Evolutionary conservation across 1,140 invertebrate species (phyloP), one percentile per base, ranked within the genome.

Genomic region (Ceratosolen solmsi): DNA sequence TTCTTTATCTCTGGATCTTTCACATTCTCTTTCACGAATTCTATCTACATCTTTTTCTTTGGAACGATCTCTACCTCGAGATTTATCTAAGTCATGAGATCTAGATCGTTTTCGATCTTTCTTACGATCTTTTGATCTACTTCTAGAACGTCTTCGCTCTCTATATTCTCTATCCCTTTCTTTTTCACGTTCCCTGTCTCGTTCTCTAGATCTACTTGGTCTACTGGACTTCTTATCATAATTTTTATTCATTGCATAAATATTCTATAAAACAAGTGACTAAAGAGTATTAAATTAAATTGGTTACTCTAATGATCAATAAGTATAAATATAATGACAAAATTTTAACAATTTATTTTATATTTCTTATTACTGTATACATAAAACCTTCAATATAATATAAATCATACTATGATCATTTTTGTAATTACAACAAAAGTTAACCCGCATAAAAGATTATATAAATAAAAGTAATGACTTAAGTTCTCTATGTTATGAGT

Each of bases 1-100:
- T 60, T 92, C 89, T 84, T 90, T 89, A 22, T 87, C 89, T 82
- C 89, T 89, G 20, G 89, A 88, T 84, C 90, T 90, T 27, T 90
- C 87, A 25, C 85, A 83, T 51, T 92, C 89, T 84, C 89, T 90
- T 30, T 88, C 87, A 38, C 89, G 78, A n/a, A 89, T 88, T 84
- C 90, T 90, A 81, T 85, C 85, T 17, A 85, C 76, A 46, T 93
- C 90, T 54, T 89, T 86, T 70, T 87, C 88, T 71, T 86, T 82
- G 0, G 89, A 89, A 54, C 87, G 86, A 78, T 91, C 90, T 81
- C 89, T 86, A 22, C 86, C 36, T 85, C 87, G 85, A 60, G 89
- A 90, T 30, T 87, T 89, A n/a, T 89, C 89, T 38, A 87, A 86
- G 33, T 91, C 88, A 0, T 87, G 83, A 17, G 84, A 84, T 88